Evolutionary conservation across 2,888 invertebrate genomes (phyloP), one percentile per base, ranked within the genome.

Genomic region (Harmothoe impar): DNA sequence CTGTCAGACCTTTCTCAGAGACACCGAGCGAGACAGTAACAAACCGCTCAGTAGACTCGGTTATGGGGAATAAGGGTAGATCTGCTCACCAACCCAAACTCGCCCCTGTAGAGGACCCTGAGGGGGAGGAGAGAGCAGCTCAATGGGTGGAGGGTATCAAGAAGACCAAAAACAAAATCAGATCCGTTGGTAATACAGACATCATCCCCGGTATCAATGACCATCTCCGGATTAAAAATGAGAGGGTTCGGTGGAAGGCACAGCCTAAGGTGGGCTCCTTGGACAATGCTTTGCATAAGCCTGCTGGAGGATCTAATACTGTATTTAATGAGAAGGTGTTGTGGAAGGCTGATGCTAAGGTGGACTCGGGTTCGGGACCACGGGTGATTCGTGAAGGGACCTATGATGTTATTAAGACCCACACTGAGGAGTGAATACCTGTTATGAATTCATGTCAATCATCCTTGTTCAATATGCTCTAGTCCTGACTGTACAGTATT

Each of bases 171-270:
- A 29, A 29, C 10, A 52, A 29, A 52, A 56, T 86, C 0, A 52
- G 86, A 12, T 54, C 86, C 23, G 7, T 86, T 25, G 86, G 86
- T 25, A 86, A 86, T 20, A 86, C 86, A 12, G 86, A 86, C 12
- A 86, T 86, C 1, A 86, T 86, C 7, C 52, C 52, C 0, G 86
- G 86, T 10, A 86, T 86, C 54, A 86, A 86, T 29, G 86, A 86
- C 25, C 86, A 86, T 33, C 78, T 91, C 23, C 77, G 92, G 93
- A 92, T 93, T 89, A 92, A 92, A 51, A 90, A 88, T 15, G 81
- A 91, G 54, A 92, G 92, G 72, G 51, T 93, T 88, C 91, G 92
- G 29, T 92, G 92, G 91, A 93, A 92, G 88, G 93, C 92, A 0
- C 35, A 56, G 77, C 54, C 93, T 0, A 93, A 93, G 84, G 91